Conservation (phyloP, 1,140 invertebrate species). For the Tetramorium alpestre region DNA sequence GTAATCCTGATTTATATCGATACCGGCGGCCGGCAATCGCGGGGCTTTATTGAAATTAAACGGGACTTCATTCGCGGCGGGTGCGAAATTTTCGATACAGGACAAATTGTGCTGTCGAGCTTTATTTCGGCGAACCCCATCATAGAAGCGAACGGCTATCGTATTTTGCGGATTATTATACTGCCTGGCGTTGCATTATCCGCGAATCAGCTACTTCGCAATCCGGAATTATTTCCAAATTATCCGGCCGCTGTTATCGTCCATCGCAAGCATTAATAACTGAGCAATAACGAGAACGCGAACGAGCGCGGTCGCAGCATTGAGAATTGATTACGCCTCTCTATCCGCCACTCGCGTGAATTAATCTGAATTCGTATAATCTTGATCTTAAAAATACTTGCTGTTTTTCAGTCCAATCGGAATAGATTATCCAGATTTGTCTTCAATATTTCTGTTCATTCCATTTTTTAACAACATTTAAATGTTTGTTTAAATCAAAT, state of each 20-base stretch:
- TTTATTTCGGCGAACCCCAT: slow-evolving; percentile 41
- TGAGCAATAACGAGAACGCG: slow-evolving; percentile 29
- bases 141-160: slow-evolving; percentile 32
- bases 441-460: neutral
- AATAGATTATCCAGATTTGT: neutral
- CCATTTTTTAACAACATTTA: neutral
- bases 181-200: slow-evolving; percentile 38
- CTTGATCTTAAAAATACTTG: neutral
- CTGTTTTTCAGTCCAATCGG: neutral
- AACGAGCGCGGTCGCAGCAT: slow-evolving; percentile 34
- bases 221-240: slow-evolving; percentile 56
- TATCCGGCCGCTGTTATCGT: slow-evolving; percentile 37
- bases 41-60: slow-evolving; percentile 57
- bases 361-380: slow-evolving; percentile 32
- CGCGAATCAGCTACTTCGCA: slow-evolving; percentile 48
- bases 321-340: slow-evolving; percentile 38
- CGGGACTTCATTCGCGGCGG: slow-evolving; percentile 50
- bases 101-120: slow-evolving; percentile 32
- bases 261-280: slow-evolving; percentile 47
- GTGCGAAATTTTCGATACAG: slow-evolving; percentile 49
- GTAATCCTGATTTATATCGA: slow-evolving; percentile 51
- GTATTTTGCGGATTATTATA: slow-evolving; percentile 47
- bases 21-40: slow-evolving; percentile 14
- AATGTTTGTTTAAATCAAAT: neutral
- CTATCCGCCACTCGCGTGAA: neutral